Evolutionary conservation across 2,113 vertebrate genomes (phyloP).

Genomic region (Parus major): DNA sequence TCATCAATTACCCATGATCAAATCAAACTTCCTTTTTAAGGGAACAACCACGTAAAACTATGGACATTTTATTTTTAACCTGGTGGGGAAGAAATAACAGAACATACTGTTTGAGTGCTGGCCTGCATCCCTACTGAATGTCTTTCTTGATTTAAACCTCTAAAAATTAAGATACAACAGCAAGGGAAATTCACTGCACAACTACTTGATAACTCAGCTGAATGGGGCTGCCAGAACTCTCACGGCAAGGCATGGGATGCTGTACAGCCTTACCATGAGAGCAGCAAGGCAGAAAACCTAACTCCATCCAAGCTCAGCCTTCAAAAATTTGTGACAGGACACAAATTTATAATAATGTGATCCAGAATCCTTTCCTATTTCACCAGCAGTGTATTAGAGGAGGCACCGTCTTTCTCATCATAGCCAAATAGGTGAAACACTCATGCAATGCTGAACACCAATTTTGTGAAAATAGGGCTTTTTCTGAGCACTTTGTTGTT

Average conservation of each 20-base stretch:
- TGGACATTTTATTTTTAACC: not conserved
- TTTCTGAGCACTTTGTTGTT: not conserved
- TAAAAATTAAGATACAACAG: not conserved
- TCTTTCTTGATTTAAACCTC: not conserved
- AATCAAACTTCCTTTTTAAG: not conserved
- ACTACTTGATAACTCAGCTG: not conserved
- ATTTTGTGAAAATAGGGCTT: not conserved
- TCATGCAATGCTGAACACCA: not conserved
- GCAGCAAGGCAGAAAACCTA: not conserved
- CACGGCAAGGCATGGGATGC: rapidly evolving
- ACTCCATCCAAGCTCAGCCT: not conserved
- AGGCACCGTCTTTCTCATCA: not conserved
- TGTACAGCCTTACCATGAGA: not conserved
- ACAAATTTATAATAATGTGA: not conserved
- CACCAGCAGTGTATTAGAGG: not conserved
- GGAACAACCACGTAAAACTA: not conserved
- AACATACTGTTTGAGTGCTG: not conserved
- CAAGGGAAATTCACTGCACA: not conserved
- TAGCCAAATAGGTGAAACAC: not conserved
- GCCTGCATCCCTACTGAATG: not conserved
- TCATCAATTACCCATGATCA: not conserved
- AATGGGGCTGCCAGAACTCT: not conserved
- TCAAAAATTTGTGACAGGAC: not conserved
- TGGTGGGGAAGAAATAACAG: not conserved
- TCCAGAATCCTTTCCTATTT: not conserved